Base-by-base conservation (phyloP, 2,797 vertebrate species). In the Oreortyx pictus region DNA sequence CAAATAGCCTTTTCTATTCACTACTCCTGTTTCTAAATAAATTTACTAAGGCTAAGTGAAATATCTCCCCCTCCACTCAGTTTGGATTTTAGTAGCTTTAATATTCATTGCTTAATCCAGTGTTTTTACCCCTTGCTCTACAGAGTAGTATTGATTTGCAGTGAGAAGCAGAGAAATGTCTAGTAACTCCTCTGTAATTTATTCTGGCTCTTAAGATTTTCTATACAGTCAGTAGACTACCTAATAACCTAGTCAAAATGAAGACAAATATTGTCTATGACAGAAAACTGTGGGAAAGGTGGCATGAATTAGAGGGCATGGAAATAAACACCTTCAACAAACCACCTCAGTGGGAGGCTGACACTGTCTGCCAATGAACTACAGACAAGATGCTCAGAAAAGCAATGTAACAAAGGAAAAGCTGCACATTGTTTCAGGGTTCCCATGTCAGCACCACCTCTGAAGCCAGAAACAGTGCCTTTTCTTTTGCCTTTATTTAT, bases 271-370 rank as follows among this genome's bases (percentile, higher is more conserved):
- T 84, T 77, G 57, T 64, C 82, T 82, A 35, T 65, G 74, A 86
- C 77, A 90, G 39, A 52, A 88, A 76, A 87, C 85, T 11, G 4
- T 17, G 17, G 77, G 49, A 81, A 92, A 74, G 47, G 80, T 84
- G 82, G 47, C 74, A 73, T 86, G 77, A 95, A 84, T 79, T 89
- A 89, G 33, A 82, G 59, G 52, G 44, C 37, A 61, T 49, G 74
- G 70, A 96, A 96, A 92, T 71, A 88, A 94, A 93, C 77, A 95
- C 89, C 94, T 96, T 92, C 82, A 92, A 95, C 70, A 89, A 89
- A 84, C 47, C 81, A 86, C 75, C 88, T 84, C 92, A 50, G 81
- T 16, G 1, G 92, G 94, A 93, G 80, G 74, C 67, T 2, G 5
- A 35, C 67, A 74, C 33, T 74, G 81, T 37, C 92, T 94, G 94